A percentile compares a stretch with the other conserved stretches of the same genome.
Conservation (phyloP, 2,797 vertebrate species). For the Chaetophractus vellerosus region DNA sequence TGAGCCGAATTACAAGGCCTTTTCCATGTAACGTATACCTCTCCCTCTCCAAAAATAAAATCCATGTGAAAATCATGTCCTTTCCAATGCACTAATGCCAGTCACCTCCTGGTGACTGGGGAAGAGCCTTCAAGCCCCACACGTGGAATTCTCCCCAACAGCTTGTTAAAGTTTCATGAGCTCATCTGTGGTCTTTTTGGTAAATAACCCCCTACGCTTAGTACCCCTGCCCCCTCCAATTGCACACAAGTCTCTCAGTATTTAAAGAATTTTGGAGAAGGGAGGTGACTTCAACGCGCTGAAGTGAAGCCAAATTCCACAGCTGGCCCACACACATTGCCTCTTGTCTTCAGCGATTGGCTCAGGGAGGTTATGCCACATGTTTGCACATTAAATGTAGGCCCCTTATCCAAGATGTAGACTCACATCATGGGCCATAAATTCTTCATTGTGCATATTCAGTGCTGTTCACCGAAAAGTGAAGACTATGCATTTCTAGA, state of each 20-base stretch:
- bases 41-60: slow-evolving; percentile 25
- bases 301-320: slow-evolving; percentile 81
- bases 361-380: slow-evolving; percentile 76
- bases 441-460: slow-evolving; percentile 78
- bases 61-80: not conserved
- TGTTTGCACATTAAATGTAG: slow-evolving; percentile 86
- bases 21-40: not conserved
- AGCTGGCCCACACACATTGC: slow-evolving; percentile 88
- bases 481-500: slow-evolving; percentile 12
- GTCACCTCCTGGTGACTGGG: not conserved
- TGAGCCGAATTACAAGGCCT: not conserved
- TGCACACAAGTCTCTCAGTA: slow-evolving; percentile 69
- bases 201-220: slow-evolving; percentile 51
- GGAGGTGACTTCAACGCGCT: slow-evolving; percentile 69
- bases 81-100: slow-evolving; percentile 47
- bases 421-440: slow-evolving; percentile 74
- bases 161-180: slow-evolving; percentile 52
- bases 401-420: slow-evolving; percentile 86
- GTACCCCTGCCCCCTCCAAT: not conserved
- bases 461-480: slow-evolving; percentile 71
- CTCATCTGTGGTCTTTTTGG: slow-evolving; percentile 74
- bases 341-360: slow-evolving; percentile 81
- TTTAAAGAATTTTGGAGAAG: slow-evolving; percentile 83
- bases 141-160: slow-evolving; percentile 65
- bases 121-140: slow-evolving; percentile 32